Percentiles rank a stretch among this genome's conserved stretches.
Conservation (phyloP, 92 coral and sea anemone genomes). For the Diadumene lineata region DNA sequence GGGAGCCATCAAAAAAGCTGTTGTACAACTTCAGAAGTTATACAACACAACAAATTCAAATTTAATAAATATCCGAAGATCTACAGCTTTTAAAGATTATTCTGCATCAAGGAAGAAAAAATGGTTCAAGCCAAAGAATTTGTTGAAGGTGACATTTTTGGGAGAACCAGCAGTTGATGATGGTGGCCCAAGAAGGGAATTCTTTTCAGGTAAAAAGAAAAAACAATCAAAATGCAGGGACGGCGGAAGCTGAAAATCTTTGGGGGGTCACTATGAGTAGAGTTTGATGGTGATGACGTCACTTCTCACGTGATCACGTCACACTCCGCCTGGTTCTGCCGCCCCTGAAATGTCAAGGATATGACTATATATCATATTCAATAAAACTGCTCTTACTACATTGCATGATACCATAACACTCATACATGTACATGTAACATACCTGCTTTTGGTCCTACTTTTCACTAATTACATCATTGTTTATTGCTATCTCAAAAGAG, state of each 20-base stretch:
- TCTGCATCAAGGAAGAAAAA: conserved; percentile 52
- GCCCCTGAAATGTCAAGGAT: not conserved
- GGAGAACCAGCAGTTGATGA: conserved; percentile 73
- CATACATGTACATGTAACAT: not conserved
- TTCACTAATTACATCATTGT: not conserved
- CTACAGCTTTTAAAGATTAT: conserved; percentile 55
- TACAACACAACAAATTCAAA: not conserved
- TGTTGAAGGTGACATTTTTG: conserved; percentile 60
- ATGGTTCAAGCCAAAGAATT: conserved; percentile 56
- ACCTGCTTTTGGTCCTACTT: not conserved
- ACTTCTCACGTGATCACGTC: too few species aligned
- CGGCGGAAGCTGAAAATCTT: conserved; percentile 20
- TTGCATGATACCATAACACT: not conserved
- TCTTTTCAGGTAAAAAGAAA: conserved; percentile 62
- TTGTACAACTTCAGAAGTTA: not conserved
- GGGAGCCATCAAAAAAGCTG: conserved; percentile 15
- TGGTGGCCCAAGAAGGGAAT: conserved; percentile 76
- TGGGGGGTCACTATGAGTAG: too few species aligned
- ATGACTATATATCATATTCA: not conserved
- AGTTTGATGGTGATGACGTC: too few species aligned
- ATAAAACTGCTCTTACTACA: not conserved
- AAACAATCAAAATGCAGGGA: not conserved
- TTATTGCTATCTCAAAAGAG: conserved; percentile 22
- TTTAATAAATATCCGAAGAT: conserved; percentile 24
- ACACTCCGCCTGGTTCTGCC: too few species aligned